Evolutionary conservation across 2,888 invertebrate species (phyloP), one percentile per base, ranked within the genome.

Genomic region (Abrostola tripartita): DNA sequence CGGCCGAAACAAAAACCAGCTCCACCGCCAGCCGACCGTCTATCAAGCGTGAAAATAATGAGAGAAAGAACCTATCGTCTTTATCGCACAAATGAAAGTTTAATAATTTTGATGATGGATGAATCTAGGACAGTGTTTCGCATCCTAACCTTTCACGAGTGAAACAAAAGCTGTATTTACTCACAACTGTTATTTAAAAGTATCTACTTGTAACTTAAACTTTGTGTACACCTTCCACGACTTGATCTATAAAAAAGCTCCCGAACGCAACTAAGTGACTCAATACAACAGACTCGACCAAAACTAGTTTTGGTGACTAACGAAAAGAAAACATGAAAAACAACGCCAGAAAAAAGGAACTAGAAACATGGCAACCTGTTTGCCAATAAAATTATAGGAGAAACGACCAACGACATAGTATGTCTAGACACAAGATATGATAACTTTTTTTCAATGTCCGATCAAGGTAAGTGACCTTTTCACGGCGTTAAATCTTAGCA

Each of bases 401-500:
- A 76, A 68, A 70, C 58, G 51, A 75, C 69, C 66, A 76, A 68
- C 68, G 70, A 55, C 62, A 67, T 68, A 76, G 41, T 57, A 53
- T 38, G 52, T 60, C 68, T 66, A 67, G 69, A 70, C 58, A 65
- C 61, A 70, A 67, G 55, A 65, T 63, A 65, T 61, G 68, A 64
- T 50, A 67, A 63, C 56, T 69, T 76, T 78, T 40, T 77, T 75
- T 69, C 82, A 82, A 86, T 82, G 82, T 83, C 86, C 88, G 85
- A 88, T 86, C 88, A 92, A 92, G 93, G 93, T 93, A 92, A 91
- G 92, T 92, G 92, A 93, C 91, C 93, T 92, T 80, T 91, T 91
- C 90, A 87, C 87, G 81, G 88, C 86, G 85, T 86, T 90, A 91
- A 90, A 92, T 92, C 92, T 93, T 90, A 85, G 91, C 88, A 87